Conservation (phyloP, 1,140 invertebrate genomes). For the Rhizoglyphus robini region DNA sequence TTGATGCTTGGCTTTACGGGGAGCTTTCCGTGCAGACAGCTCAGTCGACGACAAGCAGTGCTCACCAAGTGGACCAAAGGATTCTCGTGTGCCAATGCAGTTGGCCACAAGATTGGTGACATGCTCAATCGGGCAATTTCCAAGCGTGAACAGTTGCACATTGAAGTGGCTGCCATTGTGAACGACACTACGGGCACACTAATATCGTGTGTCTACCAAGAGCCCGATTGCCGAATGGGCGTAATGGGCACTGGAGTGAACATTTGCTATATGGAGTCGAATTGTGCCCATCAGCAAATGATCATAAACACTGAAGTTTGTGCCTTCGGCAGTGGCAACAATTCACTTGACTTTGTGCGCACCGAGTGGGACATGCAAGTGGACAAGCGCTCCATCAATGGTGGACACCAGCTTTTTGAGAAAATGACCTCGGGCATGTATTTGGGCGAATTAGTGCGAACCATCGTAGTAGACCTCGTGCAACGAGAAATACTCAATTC, state of each 20-base stretch:
- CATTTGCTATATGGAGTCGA: conserved; percentile 87
- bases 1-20: conserved; percentile 27
- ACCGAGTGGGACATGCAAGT: conserved; percentile 77
- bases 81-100: conserved; percentile 25
- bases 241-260: conserved; percentile 82
- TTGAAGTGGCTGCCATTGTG: conserved; percentile 78
- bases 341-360: conserved; percentile 60
- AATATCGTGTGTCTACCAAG: conserved; percentile 90
- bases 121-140: conserved; percentile 51
- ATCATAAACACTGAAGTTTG: conserved; percentile 95
- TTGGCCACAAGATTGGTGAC: conserved; percentile 42
- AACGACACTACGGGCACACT: conserved; percentile 94
- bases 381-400: conserved; percentile 53
- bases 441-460: conserved; percentile 47
- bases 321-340: conserved; percentile 80
- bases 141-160: conserved; percentile 38
- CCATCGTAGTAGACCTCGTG: conserved; percentile 55
- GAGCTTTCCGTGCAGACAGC: conserved; percentile 27
- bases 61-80: conserved; percentile 28
- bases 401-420: conserved; percentile 45
- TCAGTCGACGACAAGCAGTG: conserved; percentile 23
- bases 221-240: conserved; percentile 68
- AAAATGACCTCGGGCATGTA: conserved; percentile 58
- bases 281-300: conserved; percentile 48
- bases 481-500: not conserved